Conservation (phyloP, 2,797 vertebrate species). For the Periparus ater region DNA sequence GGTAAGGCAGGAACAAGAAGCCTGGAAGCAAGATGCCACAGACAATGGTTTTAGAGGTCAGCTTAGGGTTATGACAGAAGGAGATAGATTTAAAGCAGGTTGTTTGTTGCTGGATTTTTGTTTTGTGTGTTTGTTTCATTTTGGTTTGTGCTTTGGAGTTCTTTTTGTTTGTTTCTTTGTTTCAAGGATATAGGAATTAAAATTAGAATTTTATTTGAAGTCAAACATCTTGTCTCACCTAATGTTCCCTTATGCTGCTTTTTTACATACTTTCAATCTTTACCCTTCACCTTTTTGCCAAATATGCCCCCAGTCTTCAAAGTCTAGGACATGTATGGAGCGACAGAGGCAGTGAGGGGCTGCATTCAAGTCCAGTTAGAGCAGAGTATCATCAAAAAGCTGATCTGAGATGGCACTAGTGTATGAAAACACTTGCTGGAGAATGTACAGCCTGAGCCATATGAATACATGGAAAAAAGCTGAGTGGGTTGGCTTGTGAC, state of each 20-base stretch:
- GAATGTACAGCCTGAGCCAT: background rate
- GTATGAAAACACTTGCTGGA: background rate
- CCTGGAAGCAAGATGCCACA: slow-evolving; percentile 13
- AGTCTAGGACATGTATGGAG: background rate
- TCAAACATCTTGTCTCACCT: background rate
- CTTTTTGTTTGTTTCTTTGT: background rate
- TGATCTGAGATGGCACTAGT: background rate
- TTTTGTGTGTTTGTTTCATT: background rate
- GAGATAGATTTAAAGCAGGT: background rate
- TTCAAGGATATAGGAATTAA: background rate
- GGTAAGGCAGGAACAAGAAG: background rate
- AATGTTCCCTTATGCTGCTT: background rate
- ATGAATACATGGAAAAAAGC: background rate
- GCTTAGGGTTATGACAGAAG: background rate
- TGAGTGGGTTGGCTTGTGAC: background rate
- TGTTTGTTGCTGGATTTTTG: background rate
- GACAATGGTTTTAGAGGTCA: slow-evolving; percentile 30
- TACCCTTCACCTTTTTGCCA: background rate
- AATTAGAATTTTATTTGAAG: background rate
- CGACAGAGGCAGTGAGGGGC: background rate
- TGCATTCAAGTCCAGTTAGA: background rate
- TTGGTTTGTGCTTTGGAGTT: background rate
- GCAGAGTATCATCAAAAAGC: background rate
- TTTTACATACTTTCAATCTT: background rate
- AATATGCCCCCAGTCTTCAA: background rate